Evolutionary conservation across 2,797 vertebrate genomes (phyloP).

Genomic region (Brachymystax lenok): DNA sequence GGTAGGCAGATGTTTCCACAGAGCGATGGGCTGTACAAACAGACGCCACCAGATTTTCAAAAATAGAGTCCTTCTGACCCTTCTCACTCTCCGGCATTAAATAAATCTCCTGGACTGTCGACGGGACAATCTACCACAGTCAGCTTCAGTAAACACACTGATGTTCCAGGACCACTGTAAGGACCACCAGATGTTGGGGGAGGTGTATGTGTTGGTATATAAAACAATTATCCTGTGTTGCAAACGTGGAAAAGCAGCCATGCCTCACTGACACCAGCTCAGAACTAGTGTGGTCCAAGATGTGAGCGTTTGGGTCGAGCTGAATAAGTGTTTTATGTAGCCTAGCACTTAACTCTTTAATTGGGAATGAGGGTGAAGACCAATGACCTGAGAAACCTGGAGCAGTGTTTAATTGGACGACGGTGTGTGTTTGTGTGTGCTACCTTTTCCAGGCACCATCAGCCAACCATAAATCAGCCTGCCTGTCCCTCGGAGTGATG

Average conservation of each 20-base stretch:
- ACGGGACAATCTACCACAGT: not conserved
- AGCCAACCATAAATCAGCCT: not conserved
- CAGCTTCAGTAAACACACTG: conserved; percentile 1
- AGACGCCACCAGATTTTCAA: not conserved
- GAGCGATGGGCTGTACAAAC: not conserved
- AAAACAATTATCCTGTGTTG: not conserved
- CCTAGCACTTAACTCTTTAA: not conserved
- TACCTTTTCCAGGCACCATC: conserved; percentile 1
- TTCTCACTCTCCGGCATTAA: not conserved
- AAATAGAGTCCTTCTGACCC: not conserved
- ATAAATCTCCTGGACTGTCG: not conserved
- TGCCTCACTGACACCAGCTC: not conserved
- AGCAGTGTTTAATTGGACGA: not conserved
- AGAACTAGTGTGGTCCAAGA: not conserved
- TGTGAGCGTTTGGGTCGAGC: not conserved
- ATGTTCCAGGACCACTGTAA: not conserved
- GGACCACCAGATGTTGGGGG: not conserved
- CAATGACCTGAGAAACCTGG: conserved; percentile 16
- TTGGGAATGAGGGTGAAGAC: conserved; percentile 4
- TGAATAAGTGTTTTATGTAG: not conserved
- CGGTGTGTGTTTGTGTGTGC: not conserved
- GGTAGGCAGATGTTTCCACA: conserved; percentile 13
- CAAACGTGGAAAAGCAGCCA: not conserved
- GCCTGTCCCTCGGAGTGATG: not conserved
- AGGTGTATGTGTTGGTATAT: not conserved